A percentile compares a stretch with the other conserved stretches of the same genome.
Evolutionary conservation across 2,888 invertebrate species (phyloP).

Genomic region (Drosophila mayaguana): DNA sequence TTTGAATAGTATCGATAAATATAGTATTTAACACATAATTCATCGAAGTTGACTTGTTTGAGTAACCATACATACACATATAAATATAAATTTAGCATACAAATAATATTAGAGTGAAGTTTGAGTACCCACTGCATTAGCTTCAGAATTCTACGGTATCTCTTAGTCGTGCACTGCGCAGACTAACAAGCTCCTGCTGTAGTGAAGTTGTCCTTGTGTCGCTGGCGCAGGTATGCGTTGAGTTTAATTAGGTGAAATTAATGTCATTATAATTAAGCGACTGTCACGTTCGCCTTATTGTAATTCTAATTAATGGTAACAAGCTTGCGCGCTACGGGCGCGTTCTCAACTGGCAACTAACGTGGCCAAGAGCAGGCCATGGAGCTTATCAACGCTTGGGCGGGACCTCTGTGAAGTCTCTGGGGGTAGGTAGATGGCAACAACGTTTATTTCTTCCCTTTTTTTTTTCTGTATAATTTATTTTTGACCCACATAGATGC

Average conservation of each 20-base stretch:
- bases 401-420: constrained; percentile 5
- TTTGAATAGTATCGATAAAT: background rate
- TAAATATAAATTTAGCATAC: too few species aligned
- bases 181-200: background rate
- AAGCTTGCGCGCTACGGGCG: constrained; percentile 25
- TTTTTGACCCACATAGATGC: constrained; percentile 61
- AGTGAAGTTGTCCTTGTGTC: constrained; percentile 7
- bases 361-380: constrained; percentile 33
- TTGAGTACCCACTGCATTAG: too few species aligned
- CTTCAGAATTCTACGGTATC: background rate
- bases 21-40: background rate
- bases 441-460: background rate
- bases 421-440: constrained; percentile 1
- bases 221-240: constrained; percentile 16
- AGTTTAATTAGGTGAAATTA: constrained; percentile 54
- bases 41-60: too few species aligned
- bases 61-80: too few species aligned
- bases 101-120: too few species aligned
- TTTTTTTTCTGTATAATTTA: constrained; percentile 8
- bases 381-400: constrained; percentile 34
- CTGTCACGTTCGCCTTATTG: constrained; percentile 43
- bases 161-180: background rate
- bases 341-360: constrained; percentile 22
- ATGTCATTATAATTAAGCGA: constrained; percentile 57
- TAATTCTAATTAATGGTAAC: constrained; percentile 68